Conservation (phyloP, 1,140 invertebrate species). For the Polypedilum pembai region DNA sequence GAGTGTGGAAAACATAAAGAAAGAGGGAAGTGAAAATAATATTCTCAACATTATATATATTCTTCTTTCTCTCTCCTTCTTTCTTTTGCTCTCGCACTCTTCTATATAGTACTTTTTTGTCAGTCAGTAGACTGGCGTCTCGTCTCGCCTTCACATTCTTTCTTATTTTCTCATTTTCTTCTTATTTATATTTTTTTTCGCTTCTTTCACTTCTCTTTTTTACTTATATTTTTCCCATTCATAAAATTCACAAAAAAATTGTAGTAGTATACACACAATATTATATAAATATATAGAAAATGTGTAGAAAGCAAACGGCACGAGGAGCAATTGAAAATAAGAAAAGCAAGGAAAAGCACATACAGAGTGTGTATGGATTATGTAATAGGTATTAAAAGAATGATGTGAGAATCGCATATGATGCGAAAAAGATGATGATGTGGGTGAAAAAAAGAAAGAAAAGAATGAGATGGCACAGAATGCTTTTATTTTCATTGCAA, state of each 20-base stretch:
- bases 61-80: neutral
- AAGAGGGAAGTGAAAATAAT: conserved; percentile 28
- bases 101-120: conserved; percentile 23
- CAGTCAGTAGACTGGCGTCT: conserved; percentile 25
- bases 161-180: neutral
- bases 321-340: neutral
- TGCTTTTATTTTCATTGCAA: conserved; percentile 27
- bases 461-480: neutral
- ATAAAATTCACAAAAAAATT: conserved; percentile 24
- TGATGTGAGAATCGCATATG: neutral
- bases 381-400: neutral
- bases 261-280: conserved; percentile 1
- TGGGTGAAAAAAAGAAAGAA: neutral
- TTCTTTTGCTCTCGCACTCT: neutral
- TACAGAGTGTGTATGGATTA: neutral
- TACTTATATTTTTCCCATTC: conserved; percentile 8
- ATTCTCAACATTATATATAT: conserved; percentile 15
- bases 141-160: neutral
- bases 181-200: neutral
- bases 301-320: neutral
- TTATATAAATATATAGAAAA: neutral
- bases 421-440: neutral
- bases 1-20: neutral
- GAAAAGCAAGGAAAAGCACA: neutral
- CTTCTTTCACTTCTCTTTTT: neutral